A percentile compares a stretch with the other conserved stretches of the same genome.
Conservation (phyloP, 2,113 vertebrate genomes). For the Dryoscopus gambensis region DNA sequence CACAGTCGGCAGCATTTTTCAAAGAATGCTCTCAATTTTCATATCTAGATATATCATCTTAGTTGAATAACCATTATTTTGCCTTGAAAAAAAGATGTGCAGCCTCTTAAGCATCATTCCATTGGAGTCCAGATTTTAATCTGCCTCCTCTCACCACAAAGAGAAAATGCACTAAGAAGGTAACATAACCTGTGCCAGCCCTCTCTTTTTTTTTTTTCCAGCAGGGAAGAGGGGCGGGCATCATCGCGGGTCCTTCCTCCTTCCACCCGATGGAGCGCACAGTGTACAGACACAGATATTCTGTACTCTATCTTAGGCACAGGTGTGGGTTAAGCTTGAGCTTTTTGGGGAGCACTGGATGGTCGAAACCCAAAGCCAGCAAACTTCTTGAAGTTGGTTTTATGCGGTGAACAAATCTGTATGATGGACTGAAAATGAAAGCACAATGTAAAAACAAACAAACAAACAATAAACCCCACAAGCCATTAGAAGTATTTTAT, state of each 20-base stretch:
- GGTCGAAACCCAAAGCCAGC: background rate
- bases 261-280: rapidly evolving
- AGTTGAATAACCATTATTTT: constrained; percentile 71
- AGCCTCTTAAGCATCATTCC: constrained; percentile 60
- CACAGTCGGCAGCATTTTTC: constrained; percentile 52
- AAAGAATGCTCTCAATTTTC: constrained; percentile 68
- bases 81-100: constrained; percentile 1
- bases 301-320: background rate
- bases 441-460: background rate
- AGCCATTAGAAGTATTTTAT: background rate
- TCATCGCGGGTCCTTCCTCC: background rate
- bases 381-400: background rate
- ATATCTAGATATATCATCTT: constrained; percentile 60
- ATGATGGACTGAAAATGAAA: background rate
- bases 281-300: rapidly evolving
- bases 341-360: background rate
- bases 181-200: background rate
- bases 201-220: background rate
- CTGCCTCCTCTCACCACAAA: constrained; percentile 19
- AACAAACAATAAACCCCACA: background rate
- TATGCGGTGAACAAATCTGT: background rate
- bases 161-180: constrained; percentile 27
- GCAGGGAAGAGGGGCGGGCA: background rate
- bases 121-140: constrained; percentile 60
- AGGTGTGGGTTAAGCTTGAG: background rate